phyloP scores from a whole-genome alignment of 2,113 vertebrate genomes.

The Callaeas wilsoni region DNA sequence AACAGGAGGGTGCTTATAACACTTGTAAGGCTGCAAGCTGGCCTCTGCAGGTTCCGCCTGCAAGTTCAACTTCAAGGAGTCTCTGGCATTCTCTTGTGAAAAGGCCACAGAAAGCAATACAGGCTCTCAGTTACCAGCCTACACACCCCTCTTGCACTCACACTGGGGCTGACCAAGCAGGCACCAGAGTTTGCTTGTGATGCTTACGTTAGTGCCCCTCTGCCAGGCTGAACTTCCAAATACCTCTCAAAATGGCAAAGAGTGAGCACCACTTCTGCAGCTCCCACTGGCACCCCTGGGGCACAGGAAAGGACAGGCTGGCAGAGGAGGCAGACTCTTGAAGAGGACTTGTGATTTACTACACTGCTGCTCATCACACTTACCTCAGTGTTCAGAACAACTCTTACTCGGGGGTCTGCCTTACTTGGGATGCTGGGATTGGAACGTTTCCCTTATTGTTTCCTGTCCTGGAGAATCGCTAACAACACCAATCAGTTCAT shows the following conservation, averaged over 20 bases:
- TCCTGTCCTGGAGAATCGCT: not conserved
- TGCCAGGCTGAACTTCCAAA: not conserved
- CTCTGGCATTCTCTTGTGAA: not conserved
- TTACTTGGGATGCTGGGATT: not conserved
- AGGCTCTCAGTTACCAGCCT: not conserved
- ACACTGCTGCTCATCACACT: not conserved
- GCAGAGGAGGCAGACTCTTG: not conserved
- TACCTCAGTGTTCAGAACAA: not conserved
- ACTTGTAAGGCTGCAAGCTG: not conserved
- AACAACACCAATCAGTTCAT: not conserved
- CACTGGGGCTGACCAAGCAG: not conserved
- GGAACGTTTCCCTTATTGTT: not conserved
- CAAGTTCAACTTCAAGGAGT: not conserved
- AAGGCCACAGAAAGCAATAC: fast-evolving
- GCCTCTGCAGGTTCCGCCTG: not conserved
- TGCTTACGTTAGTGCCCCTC: too few relatives aligned
- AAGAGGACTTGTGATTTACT: not conserved
- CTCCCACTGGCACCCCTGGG: not conserved
- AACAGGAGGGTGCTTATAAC: not conserved
- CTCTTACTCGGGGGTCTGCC: not conserved
- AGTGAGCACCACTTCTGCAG: not conserved
- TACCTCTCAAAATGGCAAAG: not conserved
- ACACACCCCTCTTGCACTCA: not conserved
- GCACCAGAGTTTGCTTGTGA: not conserved
- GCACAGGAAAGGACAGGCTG: not conserved